Evolutionary conservation across 2,888 invertebrate species (phyloP), one percentile per base, ranked within the genome.

Genomic region (Cheilosia urbana): DNA sequence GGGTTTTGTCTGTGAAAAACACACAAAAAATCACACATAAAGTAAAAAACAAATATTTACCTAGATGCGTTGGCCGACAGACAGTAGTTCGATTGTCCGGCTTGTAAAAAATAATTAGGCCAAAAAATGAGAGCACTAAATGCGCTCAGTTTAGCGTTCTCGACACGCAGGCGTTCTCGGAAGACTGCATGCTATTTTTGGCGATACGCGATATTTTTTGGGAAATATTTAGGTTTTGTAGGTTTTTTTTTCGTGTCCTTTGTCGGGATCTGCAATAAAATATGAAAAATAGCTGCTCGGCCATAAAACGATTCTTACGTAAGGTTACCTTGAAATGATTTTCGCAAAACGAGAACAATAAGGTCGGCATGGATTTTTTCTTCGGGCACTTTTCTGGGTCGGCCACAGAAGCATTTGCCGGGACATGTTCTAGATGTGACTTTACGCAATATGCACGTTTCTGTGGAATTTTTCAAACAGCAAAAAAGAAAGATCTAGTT

Each of bases 21-120:
- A 49, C 2, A 62, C 78, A 72, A 71, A 75, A 75, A 62, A 80
- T 37, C 13, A 75, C 60, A 51, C 15, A 71, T 47, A 77, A 85
- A 75, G 68, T 65, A 79, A 79, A 79, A 79, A 79, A 71, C 81
- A 76, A 85, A 85, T 81, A 85, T 85, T 81, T 76, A 68, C 49
- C 19, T 53, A 37, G 63, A 15, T 34, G 27, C 45, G 42, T 51
- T 51, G 24, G 51, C 24, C 51, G 24, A 47, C 51, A 19, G 21
- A 57, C 51, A 45, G 66, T 34, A 73, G 60, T 51, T 60, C 76
- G 77, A 85, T 85, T 85, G 81, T 85, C 72, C 76, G 21, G 81
- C 90, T 88, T 89, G 90, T 90, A 90, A 90, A 87, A 90, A 90
- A 90, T 90, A 90, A 90, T 90, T 90, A 90, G 90, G 88, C 85